Percentiles rank a stretch among this genome's conserved stretches.
Conservation (phyloP, 2,113 vertebrate genomes). For the Charina bottae region DNA sequence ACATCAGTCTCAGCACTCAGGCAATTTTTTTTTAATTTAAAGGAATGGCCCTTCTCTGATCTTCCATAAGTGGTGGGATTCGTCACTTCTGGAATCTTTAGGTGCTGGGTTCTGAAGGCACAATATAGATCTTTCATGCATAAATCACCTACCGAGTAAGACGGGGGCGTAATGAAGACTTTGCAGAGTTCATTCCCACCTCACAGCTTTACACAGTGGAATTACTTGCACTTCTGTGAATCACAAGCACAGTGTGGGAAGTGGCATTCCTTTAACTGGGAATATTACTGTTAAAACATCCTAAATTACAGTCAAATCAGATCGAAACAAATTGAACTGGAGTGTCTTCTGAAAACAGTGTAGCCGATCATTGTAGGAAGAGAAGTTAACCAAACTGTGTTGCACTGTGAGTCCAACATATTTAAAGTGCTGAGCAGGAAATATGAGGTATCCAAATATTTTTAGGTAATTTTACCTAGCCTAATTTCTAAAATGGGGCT, state of each 20-base stretch:
- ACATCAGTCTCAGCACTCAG: slow-evolving; percentile 21
- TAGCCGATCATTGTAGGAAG: slow-evolving; percentile 34
- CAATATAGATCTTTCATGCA: not conserved
- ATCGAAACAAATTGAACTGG: slow-evolving; percentile 11
- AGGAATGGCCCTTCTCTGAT: not conserved
- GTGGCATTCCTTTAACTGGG: not conserved
- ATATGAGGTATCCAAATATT: not conserved
- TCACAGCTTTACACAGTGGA: not conserved
- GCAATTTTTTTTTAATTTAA: not conserved
- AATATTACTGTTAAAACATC: not conserved
- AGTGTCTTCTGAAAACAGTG: slow-evolving; percentile 10
- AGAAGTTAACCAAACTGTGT: slow-evolving; percentile 28
- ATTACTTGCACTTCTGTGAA: not conserved
- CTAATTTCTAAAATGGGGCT: slow-evolving; percentile 8
- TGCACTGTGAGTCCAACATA: slow-evolving; percentile 14
- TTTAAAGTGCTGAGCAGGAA: not conserved
- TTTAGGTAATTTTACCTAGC: not conserved
- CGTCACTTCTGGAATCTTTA: not conserved
- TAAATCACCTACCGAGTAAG: not conserved
- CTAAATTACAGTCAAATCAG: not conserved
- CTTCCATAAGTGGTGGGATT: not conserved
- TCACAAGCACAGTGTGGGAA: not conserved
- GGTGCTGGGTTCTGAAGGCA: not conserved
- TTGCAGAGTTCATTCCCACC: not conserved
- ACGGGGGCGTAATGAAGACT: not conserved